Percentiles rank a stretch among this genome's conserved stretches.
Conservation (phyloP, 2,888 invertebrate genomes). For the Drosophila infuscata region DNA sequence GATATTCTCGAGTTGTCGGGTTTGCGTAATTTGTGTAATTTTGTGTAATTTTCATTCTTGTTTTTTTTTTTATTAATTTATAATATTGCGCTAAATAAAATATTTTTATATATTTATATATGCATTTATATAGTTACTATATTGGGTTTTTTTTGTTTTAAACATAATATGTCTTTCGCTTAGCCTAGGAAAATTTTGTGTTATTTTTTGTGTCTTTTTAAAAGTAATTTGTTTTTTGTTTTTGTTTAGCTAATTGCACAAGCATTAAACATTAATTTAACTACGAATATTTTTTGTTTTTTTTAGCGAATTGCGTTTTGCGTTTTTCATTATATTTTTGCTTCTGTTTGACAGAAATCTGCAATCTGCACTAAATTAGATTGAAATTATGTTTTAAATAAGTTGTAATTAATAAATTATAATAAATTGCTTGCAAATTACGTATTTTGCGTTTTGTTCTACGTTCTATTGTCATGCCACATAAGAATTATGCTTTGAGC, state of each 20-base stretch:
- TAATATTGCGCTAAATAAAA: constrained; percentile 76
- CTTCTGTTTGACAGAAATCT: constrained; percentile 79
- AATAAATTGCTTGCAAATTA: constrained; percentile 39
- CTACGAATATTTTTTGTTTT: constrained; percentile 50
- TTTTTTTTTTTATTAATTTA: constrained; percentile 55
- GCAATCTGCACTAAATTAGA: constrained; percentile 45
- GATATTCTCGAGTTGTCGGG: neutral
- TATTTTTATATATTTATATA: constrained; percentile 28
- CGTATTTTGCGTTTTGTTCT: constrained; percentile 36
- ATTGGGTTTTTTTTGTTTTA: constrained; percentile 26
- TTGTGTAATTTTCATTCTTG: constrained; percentile 29
- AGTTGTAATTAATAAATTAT: constrained; percentile 40
- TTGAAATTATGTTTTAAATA: constrained; percentile 42
- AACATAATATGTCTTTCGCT: constrained; percentile 46
- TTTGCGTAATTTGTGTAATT: neutral
- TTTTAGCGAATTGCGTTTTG: constrained; percentile 35
- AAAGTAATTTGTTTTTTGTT: constrained; percentile 22
- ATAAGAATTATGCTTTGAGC: constrained; percentile 61
- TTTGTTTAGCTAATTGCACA: constrained; percentile 62
- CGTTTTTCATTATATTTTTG: constrained; percentile 18
- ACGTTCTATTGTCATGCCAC: constrained; percentile 42
- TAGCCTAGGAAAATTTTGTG: constrained; percentile 32
- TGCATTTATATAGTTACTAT: constrained; percentile 45
- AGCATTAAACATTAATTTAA: constrained; percentile 63
- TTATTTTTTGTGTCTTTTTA: constrained; percentile 30